Base-by-base conservation (phyloP, 2,888 invertebrate species). In the Suillia variegata region DNA sequence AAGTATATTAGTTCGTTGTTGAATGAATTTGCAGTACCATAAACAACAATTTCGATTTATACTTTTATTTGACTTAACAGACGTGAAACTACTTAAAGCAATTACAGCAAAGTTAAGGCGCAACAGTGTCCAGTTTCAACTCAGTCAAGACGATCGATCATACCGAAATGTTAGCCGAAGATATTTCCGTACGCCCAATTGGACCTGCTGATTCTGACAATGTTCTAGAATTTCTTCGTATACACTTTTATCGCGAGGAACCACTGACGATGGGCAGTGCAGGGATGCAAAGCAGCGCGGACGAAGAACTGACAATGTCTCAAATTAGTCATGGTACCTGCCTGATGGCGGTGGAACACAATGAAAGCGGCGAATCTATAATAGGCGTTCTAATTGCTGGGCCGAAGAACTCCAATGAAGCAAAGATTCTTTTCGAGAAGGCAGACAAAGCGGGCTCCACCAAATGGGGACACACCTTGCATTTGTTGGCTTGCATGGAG, bases 181-280 rank as follows among this genome's bases (percentile, higher is more conserved):
- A 65, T 13, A 57, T 79, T 17, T 38, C 54, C 34, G 61, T 77
- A 21, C 65, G 67, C 5, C 57, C 72, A 15, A 74, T 73, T 1
- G 20, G 56, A 5, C 42, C 12, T 1, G 42, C 63, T 1, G 77
- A 81, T n/a, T 47, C 61, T n/a, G 62, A 70, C 20, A 49, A 64
- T 2, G 57, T 80, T 2, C 62, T 80, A 22, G 56, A 73, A 12
- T 80, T 80, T 21, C 66, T 81, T 1, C 71, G 70, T 12, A 38
- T 49, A 4, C 69, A 78, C 58, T 81, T 74, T 48, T 81, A 79
- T 34, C 67, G 55, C 0, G 80, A 81, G 20, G 81, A 81, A 45
- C 80, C 81, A 2, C 55, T 80, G 4, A 79, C 76, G 2, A 58
- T 62, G 1, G 78, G 77, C 22, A 71, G 67, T 31, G 65, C 79